These are phyloP conservation scores for Alligator sinensis DNA, from an alignment of 2,113 vertebrate species.

Conservation along the genomic window DNA sequence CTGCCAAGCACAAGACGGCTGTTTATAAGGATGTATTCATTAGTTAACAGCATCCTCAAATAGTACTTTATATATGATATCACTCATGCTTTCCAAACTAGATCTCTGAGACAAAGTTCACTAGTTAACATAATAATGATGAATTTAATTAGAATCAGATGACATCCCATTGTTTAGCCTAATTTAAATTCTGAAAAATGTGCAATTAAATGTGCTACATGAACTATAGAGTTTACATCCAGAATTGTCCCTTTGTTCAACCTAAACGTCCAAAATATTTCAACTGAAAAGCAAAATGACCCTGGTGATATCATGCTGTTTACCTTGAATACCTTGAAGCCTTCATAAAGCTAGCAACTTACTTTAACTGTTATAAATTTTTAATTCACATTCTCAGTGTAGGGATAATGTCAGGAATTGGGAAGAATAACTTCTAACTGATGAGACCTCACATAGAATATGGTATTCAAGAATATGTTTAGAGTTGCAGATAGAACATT, in stretches of 20 bases:
- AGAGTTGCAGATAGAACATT: not conserved
- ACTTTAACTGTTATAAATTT: not conserved
- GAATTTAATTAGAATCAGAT: not conserved
- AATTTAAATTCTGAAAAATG: not conserved
- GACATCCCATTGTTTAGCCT: conserved; percentile 5
- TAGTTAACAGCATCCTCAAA: not conserved
- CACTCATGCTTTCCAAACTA: not conserved
- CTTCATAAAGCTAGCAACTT: not conserved
- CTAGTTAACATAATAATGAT: not conserved
- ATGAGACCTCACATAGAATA: too few relatives aligned
- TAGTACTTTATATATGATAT: not conserved
- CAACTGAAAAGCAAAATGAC: not conserved
- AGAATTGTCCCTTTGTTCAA: not conserved
- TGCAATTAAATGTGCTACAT: not conserved
- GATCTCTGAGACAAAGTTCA: conserved; percentile 1
- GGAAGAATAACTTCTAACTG: not conserved
- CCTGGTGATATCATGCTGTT: too few relatives aligned
- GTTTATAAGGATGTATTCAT: not conserved
- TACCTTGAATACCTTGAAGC: not conserved
- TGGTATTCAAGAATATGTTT: too few relatives aligned
- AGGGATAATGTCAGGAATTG: not conserved
- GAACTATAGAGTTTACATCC: not conserved
- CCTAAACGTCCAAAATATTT: not conserved
- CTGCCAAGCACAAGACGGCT: not conserved
- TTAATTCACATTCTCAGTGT: not conserved